phyloP scores from a whole-genome alignment of 2,888 invertebrate genomes.

The Tetranychus piercei region DNA sequence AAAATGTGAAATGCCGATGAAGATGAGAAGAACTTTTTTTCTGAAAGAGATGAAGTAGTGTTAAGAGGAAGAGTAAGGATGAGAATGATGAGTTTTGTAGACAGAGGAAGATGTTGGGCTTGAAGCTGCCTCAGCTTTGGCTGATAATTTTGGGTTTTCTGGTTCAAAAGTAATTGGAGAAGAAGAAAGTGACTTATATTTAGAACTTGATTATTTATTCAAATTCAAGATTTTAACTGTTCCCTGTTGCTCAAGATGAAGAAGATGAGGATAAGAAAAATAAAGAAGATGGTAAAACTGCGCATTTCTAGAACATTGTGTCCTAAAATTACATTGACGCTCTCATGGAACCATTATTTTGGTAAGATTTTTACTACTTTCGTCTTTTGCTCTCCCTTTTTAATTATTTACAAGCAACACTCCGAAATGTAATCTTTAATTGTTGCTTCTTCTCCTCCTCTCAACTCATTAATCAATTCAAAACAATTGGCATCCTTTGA shows the following conservation, averaged over 20 bases:
- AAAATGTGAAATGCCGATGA: neutral
- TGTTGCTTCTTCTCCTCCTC: constrained; percentile 1
- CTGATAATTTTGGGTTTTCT: neutral
- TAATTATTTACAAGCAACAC: neutral
- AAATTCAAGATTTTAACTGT: neutral
- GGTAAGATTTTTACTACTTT: neutral
- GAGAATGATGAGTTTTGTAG: neutral
- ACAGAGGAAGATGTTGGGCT: neutral
- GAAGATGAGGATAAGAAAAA: neutral
- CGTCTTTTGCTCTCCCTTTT: neutral
- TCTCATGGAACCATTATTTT: neutral
- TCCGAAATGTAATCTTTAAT: neutral
- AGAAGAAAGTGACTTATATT: neutral
- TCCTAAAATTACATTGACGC: neutral
- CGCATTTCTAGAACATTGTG: neutral
- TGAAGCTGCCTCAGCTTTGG: neutral
- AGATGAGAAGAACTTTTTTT: neutral
- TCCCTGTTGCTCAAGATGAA: neutral
- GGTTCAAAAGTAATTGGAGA: neutral
- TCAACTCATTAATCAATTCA: neutral
- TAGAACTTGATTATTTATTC: neutral
- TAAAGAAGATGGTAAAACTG: neutral
- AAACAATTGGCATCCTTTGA: neutral
- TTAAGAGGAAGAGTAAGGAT: neutral
- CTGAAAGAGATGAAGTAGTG: neutral